Conservation (phyloP, 2,888 invertebrate species). For the Drosophila affinis region DNA sequence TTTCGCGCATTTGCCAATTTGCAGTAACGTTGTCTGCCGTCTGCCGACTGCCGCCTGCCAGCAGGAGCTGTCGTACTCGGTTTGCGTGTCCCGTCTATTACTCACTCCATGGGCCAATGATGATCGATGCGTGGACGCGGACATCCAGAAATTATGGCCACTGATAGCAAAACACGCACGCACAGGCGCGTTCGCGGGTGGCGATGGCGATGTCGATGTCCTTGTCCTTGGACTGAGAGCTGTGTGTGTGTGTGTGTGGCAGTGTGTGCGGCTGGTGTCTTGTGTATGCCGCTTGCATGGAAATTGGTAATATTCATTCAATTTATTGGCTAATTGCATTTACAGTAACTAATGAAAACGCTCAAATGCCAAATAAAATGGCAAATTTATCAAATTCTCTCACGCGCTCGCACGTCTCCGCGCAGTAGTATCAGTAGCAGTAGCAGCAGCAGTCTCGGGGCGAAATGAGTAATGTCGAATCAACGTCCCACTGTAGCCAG, state of each 20-base stretch:
- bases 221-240: slow-evolving; percentile 13
- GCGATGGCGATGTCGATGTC: slow-evolving; percentile 43
- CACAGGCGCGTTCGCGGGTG: slow-evolving; percentile 1
- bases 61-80: slow-evolving; percentile 30
- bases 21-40: slow-evolving; percentile 22
- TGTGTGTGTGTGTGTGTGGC: not conserved
- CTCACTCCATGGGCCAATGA: slow-evolving; percentile 36
- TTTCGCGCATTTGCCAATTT: slow-evolving; percentile 64
- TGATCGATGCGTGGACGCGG: slow-evolving; percentile 64
- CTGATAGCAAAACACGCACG: slow-evolving; percentile 60
- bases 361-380: slow-evolving; percentile 71
- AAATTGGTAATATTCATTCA: slow-evolving; percentile 68
- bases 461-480: slow-evolving; percentile 54
- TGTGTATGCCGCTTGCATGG: slow-evolving; percentile 57
- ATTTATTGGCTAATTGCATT: slow-evolving; percentile 78
- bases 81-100: slow-evolving; percentile 45
- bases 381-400: slow-evolving; percentile 63
- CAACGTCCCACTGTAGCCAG: slow-evolving; percentile 49
- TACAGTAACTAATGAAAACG: slow-evolving; percentile 62
- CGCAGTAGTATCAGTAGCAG: not conserved
- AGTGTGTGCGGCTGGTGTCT: too few relatives aligned
- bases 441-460: slow-evolving; percentile 5
- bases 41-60: slow-evolving; percentile 5
- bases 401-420: slow-evolving; percentile 31
- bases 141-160: slow-evolving; percentile 62